Percentiles rank a stretch among this genome's conserved stretches.
phyloP scores from a whole-genome alignment of 1,140 invertebrate genomes.

The Trinorchestia longiramus region DNA sequence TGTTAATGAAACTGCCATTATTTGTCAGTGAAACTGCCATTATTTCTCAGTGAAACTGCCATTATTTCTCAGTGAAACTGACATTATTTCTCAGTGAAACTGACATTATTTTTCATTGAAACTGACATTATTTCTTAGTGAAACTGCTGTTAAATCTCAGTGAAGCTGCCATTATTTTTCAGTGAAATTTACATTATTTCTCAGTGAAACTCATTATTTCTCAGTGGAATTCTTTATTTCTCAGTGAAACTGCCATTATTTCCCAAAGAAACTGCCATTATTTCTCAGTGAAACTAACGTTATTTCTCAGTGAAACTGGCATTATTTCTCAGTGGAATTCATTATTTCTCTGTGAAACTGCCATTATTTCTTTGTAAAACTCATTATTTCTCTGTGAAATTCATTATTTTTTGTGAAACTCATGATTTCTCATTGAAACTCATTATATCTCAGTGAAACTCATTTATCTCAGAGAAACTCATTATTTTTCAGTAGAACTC shows the following conservation, averaged over 20 bases:
- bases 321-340: not conserved
- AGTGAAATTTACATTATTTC: not conserved
- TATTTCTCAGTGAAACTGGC: too few relatives aligned
- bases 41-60: not conserved
- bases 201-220: too few relatives aligned
- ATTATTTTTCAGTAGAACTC: not conserved
- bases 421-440: not conserved
- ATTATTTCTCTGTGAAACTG: not conserved
- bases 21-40: not conserved
- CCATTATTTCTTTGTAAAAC: not conserved
- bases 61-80: not conserved
- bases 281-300: not conserved
- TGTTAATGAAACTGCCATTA: not conserved
- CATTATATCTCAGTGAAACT: not conserved
- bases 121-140: too few relatives aligned
- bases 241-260: not conserved
- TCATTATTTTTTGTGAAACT: too few relatives aligned
- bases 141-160: too few relatives aligned
- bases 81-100: not conserved
- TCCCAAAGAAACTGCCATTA: not conserved
- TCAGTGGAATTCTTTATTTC: not conserved
- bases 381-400: not conserved
- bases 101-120: not conserved
- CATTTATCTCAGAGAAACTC: not conserved
- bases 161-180: not conserved